Conservation (phyloP, 2,113 vertebrate species). For the Oncorhynchus keta region DNA sequence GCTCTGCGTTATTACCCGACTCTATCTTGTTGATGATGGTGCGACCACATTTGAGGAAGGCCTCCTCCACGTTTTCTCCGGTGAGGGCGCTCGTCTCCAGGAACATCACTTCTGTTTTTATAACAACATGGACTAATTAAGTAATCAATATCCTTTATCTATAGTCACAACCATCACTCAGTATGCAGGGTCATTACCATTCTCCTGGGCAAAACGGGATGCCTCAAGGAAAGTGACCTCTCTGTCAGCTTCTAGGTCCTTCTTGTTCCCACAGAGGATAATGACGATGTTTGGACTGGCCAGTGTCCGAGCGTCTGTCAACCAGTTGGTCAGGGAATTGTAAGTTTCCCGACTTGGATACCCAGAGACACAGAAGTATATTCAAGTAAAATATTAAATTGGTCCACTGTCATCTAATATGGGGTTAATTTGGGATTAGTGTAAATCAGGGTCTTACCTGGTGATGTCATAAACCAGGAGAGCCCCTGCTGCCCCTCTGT, state of each 20-base stretch:
- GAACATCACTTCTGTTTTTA: conserved; percentile 84
- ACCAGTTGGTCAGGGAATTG: conserved; percentile 89
- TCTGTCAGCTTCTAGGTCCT: conserved; percentile 87
- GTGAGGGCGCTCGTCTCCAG: conserved; percentile 91
- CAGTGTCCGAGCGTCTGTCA: conserved; percentile 87
- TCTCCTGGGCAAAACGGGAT: conserved; percentile 91
- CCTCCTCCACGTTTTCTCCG: conserved; percentile 90
- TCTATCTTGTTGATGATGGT: conserved; percentile 92
- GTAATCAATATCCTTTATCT: too few species aligned
- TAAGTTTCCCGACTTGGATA: conserved; percentile 84
- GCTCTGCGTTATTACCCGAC: conserved; percentile 73
- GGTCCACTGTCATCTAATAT: neutral
- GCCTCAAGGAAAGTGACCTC: conserved; percentile 93
- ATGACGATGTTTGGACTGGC: conserved; percentile 92
- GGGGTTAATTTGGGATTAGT: too few species aligned
- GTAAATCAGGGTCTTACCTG: conserved; percentile 68
- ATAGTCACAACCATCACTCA: neutral
- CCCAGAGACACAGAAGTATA: neutral
- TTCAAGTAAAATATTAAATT: neutral
- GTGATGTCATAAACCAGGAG: conserved; percentile 92
- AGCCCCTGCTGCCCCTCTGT: conserved; percentile 89
- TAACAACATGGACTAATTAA: neutral
- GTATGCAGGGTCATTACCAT: conserved; percentile 68
- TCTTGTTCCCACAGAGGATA: conserved; percentile 93
- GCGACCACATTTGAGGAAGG: conserved; percentile 88